Evolutionary conservation across 2,888 invertebrate genomes (phyloP).

Genomic region (Ochropacha duplaris): DNA sequence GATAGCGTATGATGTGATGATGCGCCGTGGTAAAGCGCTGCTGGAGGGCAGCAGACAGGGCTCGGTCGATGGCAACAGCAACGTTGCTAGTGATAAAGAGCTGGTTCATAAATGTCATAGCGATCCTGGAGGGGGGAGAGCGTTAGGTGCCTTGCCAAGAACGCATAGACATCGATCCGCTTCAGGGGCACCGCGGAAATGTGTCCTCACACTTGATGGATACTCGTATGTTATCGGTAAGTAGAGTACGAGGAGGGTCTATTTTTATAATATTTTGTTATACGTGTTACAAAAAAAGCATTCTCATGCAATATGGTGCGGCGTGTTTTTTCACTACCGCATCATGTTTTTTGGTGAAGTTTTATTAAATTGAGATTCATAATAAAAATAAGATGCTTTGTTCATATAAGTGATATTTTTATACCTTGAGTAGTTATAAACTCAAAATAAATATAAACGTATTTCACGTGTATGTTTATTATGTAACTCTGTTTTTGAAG

Average conservation of each 20-base stretch:
- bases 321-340: too few species aligned
- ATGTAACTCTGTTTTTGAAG: too few species aligned
- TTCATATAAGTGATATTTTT: too few species aligned
- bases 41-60: slow-evolving; percentile 77
- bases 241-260: slow-evolving; percentile 42
- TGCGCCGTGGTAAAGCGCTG: slow-evolving; percentile 76
- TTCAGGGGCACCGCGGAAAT: slow-evolving; percentile 87
- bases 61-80: slow-evolving; percentile 70
- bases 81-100: slow-evolving; percentile 80
- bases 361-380: too few species aligned
- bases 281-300: too few species aligned
- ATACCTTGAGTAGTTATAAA: too few species aligned
- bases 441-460: too few species aligned
- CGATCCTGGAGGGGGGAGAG: slow-evolving; percentile 84
- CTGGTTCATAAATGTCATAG: slow-evolving; percentile 87
- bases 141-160: slow-evolving; percentile 65
- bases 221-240: slow-evolving; percentile 95
- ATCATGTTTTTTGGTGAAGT: too few species aligned
- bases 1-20: slow-evolving; percentile 78
- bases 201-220: slow-evolving; percentile 92
- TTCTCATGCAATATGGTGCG: too few species aligned
- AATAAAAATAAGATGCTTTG: too few species aligned
- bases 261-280: neutral
- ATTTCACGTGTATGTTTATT: too few species aligned
- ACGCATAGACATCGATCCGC: slow-evolving; percentile 70